Base-by-base conservation (phyloP, 30 jellyfish, hydroid and myxozoan species). In the Hydractinia symbiolongicarpus region DNA sequence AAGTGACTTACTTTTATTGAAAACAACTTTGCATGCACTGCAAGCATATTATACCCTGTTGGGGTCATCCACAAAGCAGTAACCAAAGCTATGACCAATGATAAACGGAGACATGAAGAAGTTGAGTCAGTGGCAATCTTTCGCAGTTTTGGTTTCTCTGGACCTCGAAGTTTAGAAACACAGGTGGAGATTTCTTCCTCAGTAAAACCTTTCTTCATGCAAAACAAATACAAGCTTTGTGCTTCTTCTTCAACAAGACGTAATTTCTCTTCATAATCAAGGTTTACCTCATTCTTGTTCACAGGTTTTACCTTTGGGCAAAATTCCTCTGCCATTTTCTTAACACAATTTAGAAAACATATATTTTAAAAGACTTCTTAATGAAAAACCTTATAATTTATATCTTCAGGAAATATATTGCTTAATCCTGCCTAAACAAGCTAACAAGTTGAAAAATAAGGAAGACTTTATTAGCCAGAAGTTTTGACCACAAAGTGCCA, bases 151-250 rank as follows among this genome's bases (percentile, higher is more conserved):
- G 80, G 2, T 71, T 71, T 71, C 51, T 30, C 56, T 4, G 80
- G 80, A 14, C 80, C 80, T 20, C 61, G 61, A n/a, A 71, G 53
- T 50, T 71, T 71, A 19, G 80, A 71, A 50, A 71, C 80, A 71
- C 80, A 71, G 8, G 80, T n/a, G n/a, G 30, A 58, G 17, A 71
- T 71, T 19, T 71, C 80, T 19, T 7, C 66, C 60, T 71, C 56
- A 71, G 80, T 19, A 53, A 19, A 71, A 50, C 80, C 80, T 15
- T 71, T 71, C 9, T 11, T 13, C 50, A 71, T 19, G 6, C 80
- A 71, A 71, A 71, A 71, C 50, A 20, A 30, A 19, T 71, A 71
- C 44, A 71, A 53, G 50, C 80, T 71, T 50, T 19, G 55, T 19
- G 80, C 80, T 71, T 71, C 80, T 14, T 71, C 60, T 58, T 71